A percentile compares a stretch with the other conserved stretches of the same genome.
These are phyloP conservation scores for Ceratina calcarata DNA, from an alignment of 1,140 invertebrate genomes.

Conservation along the genomic window DNA sequence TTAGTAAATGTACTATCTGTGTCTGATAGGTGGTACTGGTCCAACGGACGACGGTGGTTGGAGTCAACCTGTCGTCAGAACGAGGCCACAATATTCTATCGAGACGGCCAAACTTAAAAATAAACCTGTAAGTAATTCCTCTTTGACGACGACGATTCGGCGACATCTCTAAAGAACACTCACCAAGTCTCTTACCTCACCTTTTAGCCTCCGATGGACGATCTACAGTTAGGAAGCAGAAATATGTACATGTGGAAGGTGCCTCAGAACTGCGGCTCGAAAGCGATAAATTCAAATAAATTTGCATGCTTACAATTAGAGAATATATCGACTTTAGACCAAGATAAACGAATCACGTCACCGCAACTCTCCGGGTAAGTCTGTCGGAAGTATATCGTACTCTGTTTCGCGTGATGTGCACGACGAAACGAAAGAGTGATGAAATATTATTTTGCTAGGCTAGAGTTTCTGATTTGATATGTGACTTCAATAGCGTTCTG, in stretches of 20 bases:
- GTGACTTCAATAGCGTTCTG: slow-evolving; percentile 67
- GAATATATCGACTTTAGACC: slow-evolving; percentile 70
- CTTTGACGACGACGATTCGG: background rate
- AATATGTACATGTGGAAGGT: slow-evolving; percentile 72
- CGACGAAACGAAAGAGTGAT: slow-evolving; percentile 55
- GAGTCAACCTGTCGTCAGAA: slow-evolving; percentile 69
- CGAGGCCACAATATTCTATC: slow-evolving; percentile 75
- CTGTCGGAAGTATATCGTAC: background rate
- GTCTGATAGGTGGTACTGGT: slow-evolving; percentile 65
- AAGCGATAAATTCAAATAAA: slow-evolving; percentile 74
- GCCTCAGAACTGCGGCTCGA: slow-evolving; percentile 56
- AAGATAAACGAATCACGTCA: slow-evolving; percentile 74
- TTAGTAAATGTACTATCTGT: background rate
- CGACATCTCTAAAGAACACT: background rate
- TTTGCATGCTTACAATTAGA: slow-evolving; percentile 79
- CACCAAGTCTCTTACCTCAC: background rate
- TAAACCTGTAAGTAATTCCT: slow-evolving; percentile 75
- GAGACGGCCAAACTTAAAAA: slow-evolving; percentile 81
- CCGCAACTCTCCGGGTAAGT: slow-evolving; percentile 76
- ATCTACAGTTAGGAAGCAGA: slow-evolving; percentile 77
- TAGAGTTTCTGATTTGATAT: slow-evolving; percentile 75
- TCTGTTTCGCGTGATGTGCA: background rate
- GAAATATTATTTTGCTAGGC: slow-evolving; percentile 67
- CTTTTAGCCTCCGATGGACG: slow-evolving; percentile 75
- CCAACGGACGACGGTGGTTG: slow-evolving; percentile 73